Base-by-base conservation (phyloP, 1,140 invertebrate genomes). In the Lasioglossum albipes region DNA sequence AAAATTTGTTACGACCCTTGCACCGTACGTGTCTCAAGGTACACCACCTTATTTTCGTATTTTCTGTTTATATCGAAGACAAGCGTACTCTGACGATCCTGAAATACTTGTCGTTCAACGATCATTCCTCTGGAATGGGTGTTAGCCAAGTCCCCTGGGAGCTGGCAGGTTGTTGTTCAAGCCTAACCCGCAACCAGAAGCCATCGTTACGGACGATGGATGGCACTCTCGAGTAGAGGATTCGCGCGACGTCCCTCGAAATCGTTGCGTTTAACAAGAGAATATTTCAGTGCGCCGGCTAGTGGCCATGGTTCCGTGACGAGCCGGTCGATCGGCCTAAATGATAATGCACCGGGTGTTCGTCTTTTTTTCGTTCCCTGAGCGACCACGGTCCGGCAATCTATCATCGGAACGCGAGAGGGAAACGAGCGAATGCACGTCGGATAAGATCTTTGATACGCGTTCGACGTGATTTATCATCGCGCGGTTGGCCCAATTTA, bases 361-460 rank as follows among this genome's bases (percentile, higher is more conserved):
- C 57, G 31, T 22, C 61, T 54, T 69, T 62, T 77, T 81, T 83
- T 84, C 77, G 36, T n/a, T 80, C 18, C 5, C 2, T n/a, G n/a
- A 7, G n/a, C 16, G 54, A 70, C 61, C 45, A 36, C 59, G 54
- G 70, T 36, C 18, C n/a, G 31, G 16, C 65, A 36, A 85, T 84
- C 64, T 71, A 76, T 84, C 78, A 81, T 77, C 61, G 69, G 62
- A 72, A 62, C 73, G 69, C 65, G 62, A 81, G 71, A 36, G 67
- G 41, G 61, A 76, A 73, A 57, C 73, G 71, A 72, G 72, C 76
- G 80, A 85, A 83, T 75, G 67, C 62, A 41, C 57, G 42, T 62
- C 42, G 57, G 79, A 84, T 84, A 85, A 85, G 82, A 85, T 84
- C 82, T 62, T 81, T 77, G 77, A 65, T 75, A 61, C 66, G 22